Percentiles rank a stretch among this genome's conserved stretches.
phyloP scores from a whole-genome alignment of 1,140 invertebrate species.

The Drosophila repleta region DNA sequence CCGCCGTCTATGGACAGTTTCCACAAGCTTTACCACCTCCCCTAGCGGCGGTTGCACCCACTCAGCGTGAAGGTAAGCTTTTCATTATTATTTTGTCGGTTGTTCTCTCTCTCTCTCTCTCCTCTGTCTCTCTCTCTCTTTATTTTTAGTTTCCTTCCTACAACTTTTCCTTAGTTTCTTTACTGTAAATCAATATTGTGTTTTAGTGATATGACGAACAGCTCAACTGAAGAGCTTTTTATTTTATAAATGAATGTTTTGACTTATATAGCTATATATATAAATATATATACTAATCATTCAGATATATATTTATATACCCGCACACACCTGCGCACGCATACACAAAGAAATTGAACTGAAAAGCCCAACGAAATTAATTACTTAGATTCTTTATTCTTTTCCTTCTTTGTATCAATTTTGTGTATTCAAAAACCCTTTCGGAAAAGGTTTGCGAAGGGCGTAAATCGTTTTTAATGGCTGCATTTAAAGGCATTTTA shows the following conservation, averaged over 20 bases:
- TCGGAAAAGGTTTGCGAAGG: slow-evolving; percentile 53
- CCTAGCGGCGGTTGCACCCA: slow-evolving; percentile 93
- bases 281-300: slow-evolving; percentile 27
- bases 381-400: slow-evolving; percentile 55
- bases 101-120: slow-evolving; percentile 13
- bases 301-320: slow-evolving; percentile 27
- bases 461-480: slow-evolving; percentile 82
- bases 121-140: neutral
- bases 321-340: neutral
- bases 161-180: slow-evolving; percentile 31
- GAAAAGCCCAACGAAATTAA: slow-evolving; percentile 69
- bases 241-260: slow-evolving; percentile 31
- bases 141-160: slow-evolving; percentile 9
- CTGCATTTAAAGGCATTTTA: slow-evolving; percentile 79
- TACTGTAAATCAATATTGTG: slow-evolving; percentile 53
- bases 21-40: slow-evolving; percentile 97
- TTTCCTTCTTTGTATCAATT: neutral
- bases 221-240: slow-evolving; percentile 1
- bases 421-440: slow-evolving; percentile 19
- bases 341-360: slow-evolving; percentile 35
- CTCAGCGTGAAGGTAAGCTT: slow-evolving; percentile 97
- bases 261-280: slow-evolving; percentile 39
- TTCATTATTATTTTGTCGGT: slow-evolving; percentile 68
- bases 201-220: slow-evolving; percentile 50
- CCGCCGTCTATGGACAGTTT: slow-evolving; percentile 97